Percentiles rank a stretch among this genome's conserved stretches.
phyloP scores from a whole-genome alignment of 2,888 invertebrate genomes.

The Amiota minor region DNA sequence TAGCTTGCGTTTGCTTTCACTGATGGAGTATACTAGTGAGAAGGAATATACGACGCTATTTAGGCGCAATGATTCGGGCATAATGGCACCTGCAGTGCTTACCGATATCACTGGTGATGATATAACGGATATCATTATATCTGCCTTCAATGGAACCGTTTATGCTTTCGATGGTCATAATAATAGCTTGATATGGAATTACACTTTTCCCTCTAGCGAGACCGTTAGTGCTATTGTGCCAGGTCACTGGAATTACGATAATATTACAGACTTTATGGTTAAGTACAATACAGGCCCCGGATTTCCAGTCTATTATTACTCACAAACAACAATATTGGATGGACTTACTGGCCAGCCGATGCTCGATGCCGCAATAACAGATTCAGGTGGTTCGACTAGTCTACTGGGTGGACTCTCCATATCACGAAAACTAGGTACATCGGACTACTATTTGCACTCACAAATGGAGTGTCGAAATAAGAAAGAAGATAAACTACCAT shows the following conservation, averaged over 20 bases:
- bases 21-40: slow-evolving; percentile 75
- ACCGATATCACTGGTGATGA: slow-evolving; percentile 83
- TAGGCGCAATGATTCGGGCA: slow-evolving; percentile 78
- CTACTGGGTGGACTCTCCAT: slow-evolving; percentile 72
- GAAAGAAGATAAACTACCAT: slow-evolving; percentile 75
- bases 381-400: slow-evolving; percentile 73
- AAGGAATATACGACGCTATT: slow-evolving; percentile 76
- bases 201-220: slow-evolving; percentile 78
- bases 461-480: slow-evolving; percentile 76
- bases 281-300: slow-evolving; percentile 81
- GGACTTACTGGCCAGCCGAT: slow-evolving; percentile 69
- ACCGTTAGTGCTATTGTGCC: slow-evolving; percentile 85
- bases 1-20: slow-evolving; percentile 76
- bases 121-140: slow-evolving; percentile 81
- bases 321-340: slow-evolving; percentile 75
- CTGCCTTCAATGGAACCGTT: slow-evolving; percentile 82
- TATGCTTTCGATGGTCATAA: slow-evolving; percentile 82
- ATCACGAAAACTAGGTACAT: slow-evolving; percentile 77
- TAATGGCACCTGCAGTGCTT: slow-evolving; percentile 80
- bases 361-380: slow-evolving; percentile 71
- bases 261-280: slow-evolving; percentile 84
- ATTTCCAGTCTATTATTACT: slow-evolving; percentile 83
- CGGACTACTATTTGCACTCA: slow-evolving; percentile 85
- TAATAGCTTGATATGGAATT: slow-evolving; percentile 83
- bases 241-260: slow-evolving; percentile 85